Base-by-base conservation (phyloP, 2,888 invertebrate species). In the Penaeus monodon region DNA sequence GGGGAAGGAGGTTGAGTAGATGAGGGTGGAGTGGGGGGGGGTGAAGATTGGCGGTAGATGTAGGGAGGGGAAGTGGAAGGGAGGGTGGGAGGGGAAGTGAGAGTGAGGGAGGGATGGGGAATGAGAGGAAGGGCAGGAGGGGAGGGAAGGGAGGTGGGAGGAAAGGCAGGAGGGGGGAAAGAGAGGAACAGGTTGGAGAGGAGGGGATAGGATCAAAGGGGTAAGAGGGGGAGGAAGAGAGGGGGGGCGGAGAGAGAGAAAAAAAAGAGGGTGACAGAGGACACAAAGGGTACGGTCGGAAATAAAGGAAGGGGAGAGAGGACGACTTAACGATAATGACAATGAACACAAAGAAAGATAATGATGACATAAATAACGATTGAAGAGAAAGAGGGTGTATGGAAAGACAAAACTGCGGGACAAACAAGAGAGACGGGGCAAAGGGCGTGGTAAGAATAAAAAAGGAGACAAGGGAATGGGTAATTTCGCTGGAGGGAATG, bases 231-330 rank as follows among this genome's bases (percentile, higher is more conserved):
- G 27, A 24, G n/a, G 20, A 14, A 20, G 29, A 29, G 14, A 29
- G n/a, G 12, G n/a, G 12, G 70, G 3, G 77, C 14, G 14, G 44
- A n/a, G 3, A 44, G 20, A 44, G 33, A 24, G n/a, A n/a, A 17
- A 38, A 14, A 44, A 77, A 38, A 38, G 22, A 76, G 33, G 20
- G 44, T 20, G 57, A 57, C 57, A 57, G 17, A 57, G 57, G 57
- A 57, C 57, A 57, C 57, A 57, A 57, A 57, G 57, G 57, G 57
- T 38, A n/a, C 14, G 33, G 22, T 33, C 33, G 33, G 33, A n/a
- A 77, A 44, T n/a, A n/a, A 77, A 38, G 49, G 29, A 38, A 38
- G 77, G 77, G n/a, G 77, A 27, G 77, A 38, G 77, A 77, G 44
- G 33, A 77, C 29, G 33, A 77, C 29, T 33, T 77, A 33, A 44